Evolutionary conservation across 2,797 vertebrate species (phyloP).

Genomic region (Heterohyrax brucei): DNA sequence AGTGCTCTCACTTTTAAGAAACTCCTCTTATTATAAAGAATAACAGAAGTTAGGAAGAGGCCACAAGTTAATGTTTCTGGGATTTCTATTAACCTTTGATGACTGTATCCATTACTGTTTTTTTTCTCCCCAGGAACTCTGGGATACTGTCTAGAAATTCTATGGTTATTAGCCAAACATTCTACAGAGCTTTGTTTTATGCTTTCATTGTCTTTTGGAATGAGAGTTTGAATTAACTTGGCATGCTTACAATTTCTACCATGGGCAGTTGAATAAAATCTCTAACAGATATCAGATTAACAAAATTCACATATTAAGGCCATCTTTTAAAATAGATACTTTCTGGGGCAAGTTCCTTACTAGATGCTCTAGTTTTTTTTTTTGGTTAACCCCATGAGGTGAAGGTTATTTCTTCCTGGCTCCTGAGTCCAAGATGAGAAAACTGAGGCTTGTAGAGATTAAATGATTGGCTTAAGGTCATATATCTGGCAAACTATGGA

Average conservation of each 20-base stretch:
- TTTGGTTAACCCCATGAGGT: background rate
- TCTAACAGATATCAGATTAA: constrained; percentile 7
- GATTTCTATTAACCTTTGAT: constrained; percentile 62
- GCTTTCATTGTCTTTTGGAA: constrained; percentile 64
- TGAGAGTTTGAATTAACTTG: constrained; percentile 69
- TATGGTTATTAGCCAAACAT: constrained; percentile 50
- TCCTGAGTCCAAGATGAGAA: background rate
- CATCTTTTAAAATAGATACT: constrained; percentile 35
- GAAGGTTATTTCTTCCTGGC: background rate
- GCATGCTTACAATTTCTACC: constrained; percentile 38
- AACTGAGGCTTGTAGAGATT: background rate
- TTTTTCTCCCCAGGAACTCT: constrained; percentile 30
- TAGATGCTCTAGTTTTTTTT: background rate
- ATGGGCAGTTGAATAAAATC: constrained; percentile 39
- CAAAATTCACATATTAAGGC: constrained; percentile 10
- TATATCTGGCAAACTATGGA: background rate
- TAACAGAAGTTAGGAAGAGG: constrained; percentile 11
- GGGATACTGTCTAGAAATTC: constrained; percentile 74
- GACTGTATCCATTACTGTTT: constrained; percentile 25
- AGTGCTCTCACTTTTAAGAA: constrained; percentile 67
- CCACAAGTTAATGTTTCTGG: constrained; percentile 60
- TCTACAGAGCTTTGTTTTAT: constrained; percentile 68
- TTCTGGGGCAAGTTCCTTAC: background rate
- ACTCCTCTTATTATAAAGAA: constrained; percentile 55
- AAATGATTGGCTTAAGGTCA: background rate